Evolutionary conservation across 2,888 invertebrate genomes (phyloP), one percentile per base, ranked within the genome.

Genomic region (Brenthis ino): DNA sequence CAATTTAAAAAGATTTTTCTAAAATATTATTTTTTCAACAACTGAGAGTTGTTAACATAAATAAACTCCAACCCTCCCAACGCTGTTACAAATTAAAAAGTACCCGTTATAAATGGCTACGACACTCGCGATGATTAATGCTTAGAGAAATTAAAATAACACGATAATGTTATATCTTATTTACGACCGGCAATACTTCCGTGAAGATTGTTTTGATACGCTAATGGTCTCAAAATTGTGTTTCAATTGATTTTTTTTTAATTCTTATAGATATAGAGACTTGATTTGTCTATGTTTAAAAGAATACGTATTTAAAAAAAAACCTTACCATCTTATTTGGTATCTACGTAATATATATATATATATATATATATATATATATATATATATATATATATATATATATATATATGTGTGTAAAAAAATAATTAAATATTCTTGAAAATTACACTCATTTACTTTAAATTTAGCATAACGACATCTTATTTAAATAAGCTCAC

Each of bases 81-180:
- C 64, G 77, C 74, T 63, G 76, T 72, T 76, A 77, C 80, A 86
- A 87, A 87, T 88, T 87, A 87, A 87, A 85, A 86, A 83, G 76
- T 77, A 77, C 65, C 80, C 80, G 73, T 77, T 77, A 81, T 80
- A 78, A 84, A 85, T 77, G 82, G 83, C 81, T 76, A 79, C 82
- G 84, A 80, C 82, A 77, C 76, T 78, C 76, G 78, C 77, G 77
- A 91, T 91, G 92, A 93, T 92, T 85, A 92, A 93, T 92, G 91
- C 78, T 68, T 64, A 78, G 80, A 77, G 86, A 88, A 91, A 91
- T 93, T 91, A 92, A 93, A 90, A 91, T 85, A 85, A 85, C 79
- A 83, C 85, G 91, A 92, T 92, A 91, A 89, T 87, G 86, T 84
- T 80, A 81, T 83, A 88, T 90, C 89, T 88, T 91, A 92, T 91